A percentile compares a stretch with the other conserved stretches of the same genome.
These are phyloP conservation scores for Galerucella nymphaeae DNA, from an alignment of 2,888 invertebrate genomes.

Conservation along the genomic window DNA sequence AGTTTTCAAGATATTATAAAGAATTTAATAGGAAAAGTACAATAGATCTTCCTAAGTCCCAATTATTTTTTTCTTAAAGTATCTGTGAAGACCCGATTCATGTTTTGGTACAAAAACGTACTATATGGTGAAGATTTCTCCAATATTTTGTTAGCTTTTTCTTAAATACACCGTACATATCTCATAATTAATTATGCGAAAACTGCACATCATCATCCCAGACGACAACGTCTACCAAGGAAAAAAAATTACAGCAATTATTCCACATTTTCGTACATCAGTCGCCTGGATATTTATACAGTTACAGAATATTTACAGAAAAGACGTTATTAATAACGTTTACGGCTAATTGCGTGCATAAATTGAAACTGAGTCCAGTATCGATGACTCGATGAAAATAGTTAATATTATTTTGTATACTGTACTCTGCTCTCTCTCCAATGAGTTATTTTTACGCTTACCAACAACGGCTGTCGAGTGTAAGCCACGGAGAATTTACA, in stretches of 20 bases:
- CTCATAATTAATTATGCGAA: neutral
- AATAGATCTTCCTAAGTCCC: no score
- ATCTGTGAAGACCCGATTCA: no score
- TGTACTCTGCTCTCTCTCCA: constrained; percentile 7
- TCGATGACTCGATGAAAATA: constrained; percentile 34
- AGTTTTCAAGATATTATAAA: no score
- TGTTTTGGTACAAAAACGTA: no score
- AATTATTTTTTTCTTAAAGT: no score
- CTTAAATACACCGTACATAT: no score
- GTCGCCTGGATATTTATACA: constrained; percentile 11
- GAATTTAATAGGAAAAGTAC: no score
- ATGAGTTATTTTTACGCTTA: constrained; percentile 26
- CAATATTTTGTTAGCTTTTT: no score
- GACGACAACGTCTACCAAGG: neutral
- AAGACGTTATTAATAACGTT: constrained; percentile 27
- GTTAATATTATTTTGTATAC: constrained; percentile 26
- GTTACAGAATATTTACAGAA: constrained; percentile 25
- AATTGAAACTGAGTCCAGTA: constrained; percentile 33
- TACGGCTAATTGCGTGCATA: constrained; percentile 31
- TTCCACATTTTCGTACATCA: constrained; percentile 3
- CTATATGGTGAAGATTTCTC: no score
- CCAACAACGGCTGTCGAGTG: constrained; percentile 9
- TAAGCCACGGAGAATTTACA: constrained; percentile 27
- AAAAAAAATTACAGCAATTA: neutral
- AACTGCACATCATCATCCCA: neutral